Evolutionary conservation across 2,797 vertebrate genomes (phyloP), one percentile per base, ranked within the genome.

Genomic region (Phataginus tricuspis): DNA sequence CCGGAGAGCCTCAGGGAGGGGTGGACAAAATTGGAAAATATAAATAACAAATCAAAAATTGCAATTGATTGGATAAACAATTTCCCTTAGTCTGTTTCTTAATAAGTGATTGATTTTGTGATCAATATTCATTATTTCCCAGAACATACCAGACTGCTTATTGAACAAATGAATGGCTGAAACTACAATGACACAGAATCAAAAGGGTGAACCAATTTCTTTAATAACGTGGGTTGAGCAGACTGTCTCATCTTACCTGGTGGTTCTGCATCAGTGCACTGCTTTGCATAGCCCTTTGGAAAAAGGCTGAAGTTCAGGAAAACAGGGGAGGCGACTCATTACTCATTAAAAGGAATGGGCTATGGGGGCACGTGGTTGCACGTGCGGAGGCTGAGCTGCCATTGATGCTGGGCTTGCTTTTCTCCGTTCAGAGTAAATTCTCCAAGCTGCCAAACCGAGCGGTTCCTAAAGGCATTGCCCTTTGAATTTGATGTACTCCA

Each of bases 11-110:
- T 98, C 96, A 42, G 98, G 98, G 98, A 98, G 94, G 98, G 97
- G 98, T 97, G 97, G 98, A 98, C 96, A 95, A 98, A 98, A 99
- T 98, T 99, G 98, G 98, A 99, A 99, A 99, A 98, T 98, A 99
- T 98, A 99, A 99, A 99, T 98, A 99, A 99, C 98, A 99, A 98
- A 99, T 99, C 98, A 99, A 99, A 99, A 99, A 98, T 99, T 98
- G 98, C 98, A 99, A 99, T 98, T 98, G 98, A 99, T 98, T 98
- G 98, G 98, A 99, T 98, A 99, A 99, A 99, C 98, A 99, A 99
- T 99, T 99, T 99, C 98, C 98, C 98, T 98, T 98, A 98, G 98
- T 98, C 98, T 98, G 98, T 98, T 99, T 99, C 98, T 99, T 99
- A 99, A 99, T 99, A 99, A 98, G 98, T 98, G 98, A 99, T 99